Conservation (phyloP, 2,797 vertebrate species). For the Heliangelus exortis region DNA sequence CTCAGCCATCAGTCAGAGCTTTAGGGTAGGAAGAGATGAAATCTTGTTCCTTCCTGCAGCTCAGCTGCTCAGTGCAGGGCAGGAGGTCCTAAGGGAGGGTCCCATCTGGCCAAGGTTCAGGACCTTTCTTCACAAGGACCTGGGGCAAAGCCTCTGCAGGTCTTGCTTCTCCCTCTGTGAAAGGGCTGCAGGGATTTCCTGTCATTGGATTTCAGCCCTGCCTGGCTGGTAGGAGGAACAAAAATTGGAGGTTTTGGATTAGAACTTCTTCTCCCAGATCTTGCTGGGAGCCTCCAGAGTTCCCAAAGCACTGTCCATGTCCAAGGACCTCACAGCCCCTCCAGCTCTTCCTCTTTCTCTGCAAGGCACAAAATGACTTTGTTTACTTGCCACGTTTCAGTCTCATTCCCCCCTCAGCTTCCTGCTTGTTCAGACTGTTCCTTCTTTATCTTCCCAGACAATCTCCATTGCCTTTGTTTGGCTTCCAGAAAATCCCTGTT, state of each 20-base stretch:
- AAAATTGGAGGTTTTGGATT: background rate
- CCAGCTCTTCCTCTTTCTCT: constrained; percentile 6
- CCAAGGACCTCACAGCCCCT: background rate
- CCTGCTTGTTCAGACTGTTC: constrained; percentile 72
- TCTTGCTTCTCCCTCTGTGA: background rate
- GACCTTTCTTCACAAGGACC: background rate
- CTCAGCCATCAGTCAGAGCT: background rate
- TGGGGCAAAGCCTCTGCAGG: background rate
- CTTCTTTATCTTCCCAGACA: constrained; percentile 66
- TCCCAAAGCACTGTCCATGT: background rate
- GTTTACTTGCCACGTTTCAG: constrained; percentile 29
- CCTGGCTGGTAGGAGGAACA: background rate
- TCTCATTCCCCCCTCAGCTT: constrained; percentile 16
- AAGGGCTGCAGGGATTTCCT: background rate
- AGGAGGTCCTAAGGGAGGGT: background rate
- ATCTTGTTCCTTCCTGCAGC: background rate
- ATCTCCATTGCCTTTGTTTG: constrained; percentile 71
- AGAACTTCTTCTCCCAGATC: background rate
- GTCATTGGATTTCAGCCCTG: background rate
- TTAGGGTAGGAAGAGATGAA: background rate
- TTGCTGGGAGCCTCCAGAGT: background rate
- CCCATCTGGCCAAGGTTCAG: background rate
- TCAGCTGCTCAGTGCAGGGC: background rate
- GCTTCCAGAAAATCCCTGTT: constrained; percentile 66
- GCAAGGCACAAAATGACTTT: constrained; percentile 9